Conservation (phyloP, 2,888 invertebrate genomes). For the Trypoxylon attenuatum region DNA sequence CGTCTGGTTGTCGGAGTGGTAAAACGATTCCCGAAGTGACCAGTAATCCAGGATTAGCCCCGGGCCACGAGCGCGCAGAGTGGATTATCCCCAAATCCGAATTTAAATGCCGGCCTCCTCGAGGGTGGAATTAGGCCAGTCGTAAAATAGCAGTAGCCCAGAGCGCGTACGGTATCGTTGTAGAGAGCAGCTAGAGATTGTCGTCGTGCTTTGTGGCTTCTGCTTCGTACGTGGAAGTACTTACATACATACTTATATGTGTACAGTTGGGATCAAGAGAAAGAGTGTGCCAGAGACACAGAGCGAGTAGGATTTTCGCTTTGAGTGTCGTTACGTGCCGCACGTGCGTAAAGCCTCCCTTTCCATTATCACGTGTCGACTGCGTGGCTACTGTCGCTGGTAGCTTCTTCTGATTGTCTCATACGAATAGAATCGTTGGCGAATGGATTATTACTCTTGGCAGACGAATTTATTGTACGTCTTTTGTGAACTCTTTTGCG, state of each 20-base stretch:
- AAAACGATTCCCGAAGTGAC: no score
- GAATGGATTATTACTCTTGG: no score
- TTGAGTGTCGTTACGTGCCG: constrained; percentile 7
- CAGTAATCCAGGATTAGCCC: not conserved
- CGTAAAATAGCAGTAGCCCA: constrained; percentile 32
- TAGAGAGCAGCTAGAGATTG: constrained; percentile 11
- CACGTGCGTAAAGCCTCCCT: constrained; percentile 36
- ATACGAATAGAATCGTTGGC: not conserved
- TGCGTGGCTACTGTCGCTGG: constrained; percentile 23
- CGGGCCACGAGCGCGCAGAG: not conserved
- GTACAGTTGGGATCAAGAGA: no score
- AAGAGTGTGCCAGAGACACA: no score
- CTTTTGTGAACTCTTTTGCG: not conserved
- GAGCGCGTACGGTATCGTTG: no score
- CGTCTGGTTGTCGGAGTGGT: no score
- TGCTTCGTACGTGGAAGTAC: no score
- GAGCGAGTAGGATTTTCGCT: constrained; percentile 3
- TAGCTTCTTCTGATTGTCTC: not conserved
- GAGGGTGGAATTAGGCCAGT: constrained; percentile 33
- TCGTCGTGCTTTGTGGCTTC: no score
- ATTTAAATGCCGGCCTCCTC: constrained; percentile 4
- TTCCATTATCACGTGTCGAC: constrained; percentile 42
- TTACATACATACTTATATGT: no score
- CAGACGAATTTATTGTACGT: not conserved
- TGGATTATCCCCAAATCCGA: constrained; percentile 8